Conservation (phyloP, 2,888 invertebrate genomes). For the Coelinius sp. region DNA sequence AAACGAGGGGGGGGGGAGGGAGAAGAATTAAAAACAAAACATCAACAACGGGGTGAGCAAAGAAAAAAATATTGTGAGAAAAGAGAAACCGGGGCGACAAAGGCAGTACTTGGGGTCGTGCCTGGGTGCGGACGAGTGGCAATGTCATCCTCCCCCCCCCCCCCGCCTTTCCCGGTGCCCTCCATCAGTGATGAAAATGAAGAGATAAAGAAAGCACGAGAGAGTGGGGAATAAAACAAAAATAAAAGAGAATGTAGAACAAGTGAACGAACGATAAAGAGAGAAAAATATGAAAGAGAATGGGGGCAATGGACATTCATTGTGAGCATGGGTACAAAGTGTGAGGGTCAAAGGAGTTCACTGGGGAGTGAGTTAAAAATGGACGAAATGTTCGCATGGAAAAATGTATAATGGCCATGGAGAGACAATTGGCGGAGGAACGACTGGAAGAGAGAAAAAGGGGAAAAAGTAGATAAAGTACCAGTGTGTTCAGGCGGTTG, state of each 20-base stretch:
- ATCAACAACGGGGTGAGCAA: background rate
- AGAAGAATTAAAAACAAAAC: background rate
- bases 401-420: slow-evolving; percentile 31
- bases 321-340: background rate
- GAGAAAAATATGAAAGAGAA: slow-evolving; percentile 1
- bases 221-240: slow-evolving; percentile 4
- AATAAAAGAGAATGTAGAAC: slow-evolving; percentile 10
- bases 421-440: slow-evolving; percentile 32
- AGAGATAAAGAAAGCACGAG: background rate
- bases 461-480: background rate
- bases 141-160: background rate
- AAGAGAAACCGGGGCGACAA: background rate
- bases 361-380: slow-evolving; percentile 15
- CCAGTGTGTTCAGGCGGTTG: slow-evolving; percentile 21
- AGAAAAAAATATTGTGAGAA: slow-evolving; percentile 21
- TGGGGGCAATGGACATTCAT: background rate
- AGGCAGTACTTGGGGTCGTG: background rate
- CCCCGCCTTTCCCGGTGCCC: background rate
- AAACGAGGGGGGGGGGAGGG: background rate
- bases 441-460: slow-evolving; percentile 2
- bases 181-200: slow-evolving; percentile 14
- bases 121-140: slow-evolving; percentile 14
- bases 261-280: slow-evolving; percentile 9
- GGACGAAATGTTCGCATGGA: slow-evolving; percentile 37
- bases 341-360: slow-evolving; percentile 8